Evolutionary conservation across 1,140 invertebrate genomes (phyloP), one percentile per base, ranked within the genome.

Genomic region (Drosophila murphyi): DNA sequence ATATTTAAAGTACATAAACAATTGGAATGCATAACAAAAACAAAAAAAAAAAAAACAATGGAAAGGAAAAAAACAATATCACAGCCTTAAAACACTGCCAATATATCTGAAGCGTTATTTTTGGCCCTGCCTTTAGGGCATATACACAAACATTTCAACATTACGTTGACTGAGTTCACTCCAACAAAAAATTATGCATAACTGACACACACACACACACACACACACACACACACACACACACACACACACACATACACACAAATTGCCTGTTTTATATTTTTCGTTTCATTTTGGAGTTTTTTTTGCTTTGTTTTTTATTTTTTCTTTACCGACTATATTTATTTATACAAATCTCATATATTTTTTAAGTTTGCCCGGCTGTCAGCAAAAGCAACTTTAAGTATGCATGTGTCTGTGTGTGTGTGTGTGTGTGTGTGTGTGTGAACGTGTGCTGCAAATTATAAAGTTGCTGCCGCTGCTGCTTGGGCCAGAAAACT

Each of bases 281-380:
- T 59, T 57, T 51, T 20, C 20, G 39, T 12, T 5, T 57, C 32
- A 31, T 12, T 64, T 52, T 8, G 31, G 45, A 35, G 39, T 54
- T 47, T 39, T 47, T 39, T 63, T 48, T 43, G 34, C 34, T 31
- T 35, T 52, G 3, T 34, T 6, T 45, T 12, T 45, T n/a, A n/a
- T n/a, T 6, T 20, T 6, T 20, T 10, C 31, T 43, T 45, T 6
- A 4, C 5, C 34, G 41, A 10, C 69, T 82, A 63, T 82, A 63
- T 80, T 78, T 82, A 82, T 67, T 78, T 82, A 82, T 82, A 80
- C 72, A 82, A 82, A 82, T 78, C 71, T 82, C 71, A 82, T 78
- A 77, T 78, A 78, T 82, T 78, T 64, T 57, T 77, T 70, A 82
- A 71, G 80, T 78, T 78, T 74, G 41, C 39, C 35, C 54, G n/a